These are phyloP conservation scores for Elephas maximus DNA, from an alignment of 2,113 vertebrate genomes.

Conservation along the genomic window DNA sequence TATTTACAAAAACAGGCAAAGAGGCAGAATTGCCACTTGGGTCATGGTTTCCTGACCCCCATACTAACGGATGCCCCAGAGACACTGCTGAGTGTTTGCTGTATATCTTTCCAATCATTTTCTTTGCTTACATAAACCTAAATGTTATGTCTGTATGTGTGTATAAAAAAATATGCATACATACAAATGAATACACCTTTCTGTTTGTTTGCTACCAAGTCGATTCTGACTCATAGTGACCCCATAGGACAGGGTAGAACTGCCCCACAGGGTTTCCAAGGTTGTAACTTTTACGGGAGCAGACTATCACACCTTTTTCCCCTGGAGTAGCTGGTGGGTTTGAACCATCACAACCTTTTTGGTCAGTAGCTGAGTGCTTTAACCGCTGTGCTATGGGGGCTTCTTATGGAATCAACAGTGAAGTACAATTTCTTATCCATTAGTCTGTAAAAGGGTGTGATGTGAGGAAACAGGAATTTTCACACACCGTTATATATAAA, in stretches of 20 bases:
- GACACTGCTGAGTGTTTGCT: not conserved
- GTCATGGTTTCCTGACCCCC: not conserved
- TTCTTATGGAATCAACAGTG: not conserved
- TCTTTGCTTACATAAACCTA: slow-evolving; percentile 17
- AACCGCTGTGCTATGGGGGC: no score
- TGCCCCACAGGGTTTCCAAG: no score
- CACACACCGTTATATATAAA: not conserved
- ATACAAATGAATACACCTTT: not conserved
- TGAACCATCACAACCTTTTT: not conserved
- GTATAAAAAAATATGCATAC: not conserved
- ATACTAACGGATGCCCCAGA: not conserved
- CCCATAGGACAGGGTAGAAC: not conserved
- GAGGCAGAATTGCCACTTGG: not conserved
- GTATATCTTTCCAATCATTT: not conserved
- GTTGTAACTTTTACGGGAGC: no score
- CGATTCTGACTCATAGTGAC: not conserved
- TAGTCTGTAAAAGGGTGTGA: slow-evolving; percentile 31
- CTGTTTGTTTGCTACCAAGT: not conserved
- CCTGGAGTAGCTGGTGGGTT: not conserved
- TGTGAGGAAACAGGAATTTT: slow-evolving; percentile 1
- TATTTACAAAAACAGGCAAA: no score
- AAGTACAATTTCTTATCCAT: not conserved
- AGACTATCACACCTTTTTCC: no score
- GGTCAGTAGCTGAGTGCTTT: not conserved
- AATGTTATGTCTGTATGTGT: not conserved